Base-by-base conservation (phyloP, 2,113 vertebrate species). In the Rhipidura dahli region DNA sequence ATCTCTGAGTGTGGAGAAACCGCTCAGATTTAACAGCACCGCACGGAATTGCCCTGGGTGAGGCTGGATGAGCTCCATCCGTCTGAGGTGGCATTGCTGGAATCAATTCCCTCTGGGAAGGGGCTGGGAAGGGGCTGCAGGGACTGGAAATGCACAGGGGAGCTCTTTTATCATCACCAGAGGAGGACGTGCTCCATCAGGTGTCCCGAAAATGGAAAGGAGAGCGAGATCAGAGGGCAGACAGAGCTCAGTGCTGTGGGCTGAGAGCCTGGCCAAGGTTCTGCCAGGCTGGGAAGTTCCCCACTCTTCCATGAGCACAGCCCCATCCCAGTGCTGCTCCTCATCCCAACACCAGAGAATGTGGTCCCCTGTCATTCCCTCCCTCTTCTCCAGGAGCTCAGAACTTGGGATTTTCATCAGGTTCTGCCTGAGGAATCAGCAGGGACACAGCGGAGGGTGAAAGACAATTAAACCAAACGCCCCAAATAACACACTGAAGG, bases 1-100 rank as follows among this genome's bases (percentile, higher is more conserved):
- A 97, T 96, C 97, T 95, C 87, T 33, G 35, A 66, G 85, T 95
- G 97, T 94, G 97, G 93, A 90, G 97, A 84, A 97, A 96, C 9
- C 64, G 28, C 82, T 94, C 33, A 6, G 53, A 35, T 94, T 91
- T 83, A 84, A 95, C 4, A 26, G 82, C 96, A 89, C 44, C 18
- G 82, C 90, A 72, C 65, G 71, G 92, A 91, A 95, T 42, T 92
- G 92, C 82, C 33, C 21, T 9, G 70, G 96, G 93, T 84, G 63
- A 44, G 63, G 86, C 75, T 56, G 93, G 92, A 44, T 91, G 24
- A 78, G 91, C 86, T 87, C 63, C 84, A 24, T 16, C 92, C 61
- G 4, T 61, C 79, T 50, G 69, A 83, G 90, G 87, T 57, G 93
- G 70, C 59, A 16, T 51, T 57, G 76, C 77, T 92, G 73, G 27